These are phyloP conservation scores for Chrysemys picta DNA, from an alignment of 2,113 vertebrate genomes.

Conservation along the genomic window DNA sequence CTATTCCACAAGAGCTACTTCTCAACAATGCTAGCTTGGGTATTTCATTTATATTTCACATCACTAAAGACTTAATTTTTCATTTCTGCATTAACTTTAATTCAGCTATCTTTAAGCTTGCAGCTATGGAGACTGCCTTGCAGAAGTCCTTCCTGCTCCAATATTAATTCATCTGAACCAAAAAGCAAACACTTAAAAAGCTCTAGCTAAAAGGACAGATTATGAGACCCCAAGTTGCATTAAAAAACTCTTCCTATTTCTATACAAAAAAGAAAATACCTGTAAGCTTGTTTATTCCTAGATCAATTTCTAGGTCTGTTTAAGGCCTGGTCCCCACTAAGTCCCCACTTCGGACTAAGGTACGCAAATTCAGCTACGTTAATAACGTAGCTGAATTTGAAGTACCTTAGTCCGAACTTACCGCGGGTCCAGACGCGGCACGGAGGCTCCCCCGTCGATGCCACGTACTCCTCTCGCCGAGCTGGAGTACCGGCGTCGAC, in stretches of 20 bases:
- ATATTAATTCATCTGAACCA: conserved; percentile 9
- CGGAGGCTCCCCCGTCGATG: no score
- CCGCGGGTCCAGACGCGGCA: no score
- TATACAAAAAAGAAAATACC: neutral
- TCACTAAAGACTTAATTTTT: neutral
- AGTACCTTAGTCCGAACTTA: no score
- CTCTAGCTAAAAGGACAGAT: neutral
- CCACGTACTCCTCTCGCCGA: no score
- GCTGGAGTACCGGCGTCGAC: no score
- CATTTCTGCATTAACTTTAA: neutral
- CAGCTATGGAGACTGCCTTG: neutral
- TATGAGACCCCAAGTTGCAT: neutral
- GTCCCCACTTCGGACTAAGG: no score
- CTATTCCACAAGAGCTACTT: neutral
- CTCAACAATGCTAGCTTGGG: neutral
- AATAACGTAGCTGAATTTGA: no score
- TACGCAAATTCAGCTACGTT: no score
- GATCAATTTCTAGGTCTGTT: neutral
- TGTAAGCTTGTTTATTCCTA: neutral
- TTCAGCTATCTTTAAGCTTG: neutral
- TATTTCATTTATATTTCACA: neutral
- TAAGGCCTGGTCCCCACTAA: neutral
- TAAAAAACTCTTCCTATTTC: neutral
- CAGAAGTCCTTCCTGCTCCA: neutral
- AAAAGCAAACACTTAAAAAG: neutral